Evolutionary conservation across 2,888 invertebrate species (phyloP).

Genomic region (Helleia helle): DNA sequence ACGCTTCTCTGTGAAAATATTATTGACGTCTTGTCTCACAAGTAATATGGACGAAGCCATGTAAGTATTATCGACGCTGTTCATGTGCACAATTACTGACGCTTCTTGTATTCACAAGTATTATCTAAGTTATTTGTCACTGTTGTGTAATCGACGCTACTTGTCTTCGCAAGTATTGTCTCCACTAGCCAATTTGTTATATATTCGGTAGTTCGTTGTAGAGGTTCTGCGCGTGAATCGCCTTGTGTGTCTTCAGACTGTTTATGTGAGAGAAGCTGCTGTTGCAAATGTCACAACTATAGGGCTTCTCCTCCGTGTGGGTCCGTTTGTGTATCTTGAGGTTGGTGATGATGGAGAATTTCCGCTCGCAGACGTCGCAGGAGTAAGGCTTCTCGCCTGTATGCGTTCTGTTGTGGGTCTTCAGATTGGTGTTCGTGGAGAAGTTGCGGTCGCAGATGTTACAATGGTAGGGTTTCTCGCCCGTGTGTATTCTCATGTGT

Average conservation of each 20-base stretch:
- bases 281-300: constrained; percentile 4
- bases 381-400: constrained; percentile 2
- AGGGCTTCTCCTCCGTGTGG: neutral
- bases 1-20: too few relatives aligned
- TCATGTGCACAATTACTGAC: too few relatives aligned
- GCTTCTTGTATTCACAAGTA: too few relatives aligned
- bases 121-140: too few relatives aligned
- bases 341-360: constrained; percentile 6
- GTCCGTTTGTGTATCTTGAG: constrained; percentile 5
- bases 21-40: too few relatives aligned
- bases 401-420: neutral
- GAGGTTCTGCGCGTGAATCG: constrained; percentile 1
- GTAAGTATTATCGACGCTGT: too few relatives aligned
- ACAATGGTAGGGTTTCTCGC: constrained; percentile 3
- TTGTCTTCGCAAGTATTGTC: too few relatives aligned
- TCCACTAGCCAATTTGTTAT: too few relatives aligned
- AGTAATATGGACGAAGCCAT: too few relatives aligned
- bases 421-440: neutral
- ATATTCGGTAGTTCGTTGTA: too few relatives aligned
- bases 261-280: neutral
- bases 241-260: constrained; percentile 1
- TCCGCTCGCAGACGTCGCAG: neutral
- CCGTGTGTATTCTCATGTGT: neutral
- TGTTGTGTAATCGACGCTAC: too few relatives aligned
- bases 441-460: neutral